These are phyloP conservation scores for Campoplex capitator DNA, from an alignment of 2,888 invertebrate genomes.

Conservation along the genomic window DNA sequence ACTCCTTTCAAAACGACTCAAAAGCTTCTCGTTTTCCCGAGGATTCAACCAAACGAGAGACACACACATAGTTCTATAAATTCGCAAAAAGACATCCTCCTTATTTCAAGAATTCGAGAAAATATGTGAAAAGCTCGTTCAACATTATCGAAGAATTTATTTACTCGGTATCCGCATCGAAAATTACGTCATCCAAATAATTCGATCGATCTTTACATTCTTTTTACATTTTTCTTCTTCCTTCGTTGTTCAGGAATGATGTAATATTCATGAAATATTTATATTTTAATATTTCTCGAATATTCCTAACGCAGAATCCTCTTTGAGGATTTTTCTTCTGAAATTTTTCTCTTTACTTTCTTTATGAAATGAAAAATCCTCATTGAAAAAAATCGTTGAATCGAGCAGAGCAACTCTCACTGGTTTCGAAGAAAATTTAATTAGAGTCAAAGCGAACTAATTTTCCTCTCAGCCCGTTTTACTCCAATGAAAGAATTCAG, in stretches of 20 bases:
- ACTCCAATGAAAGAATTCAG: background rate
- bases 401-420: background rate
- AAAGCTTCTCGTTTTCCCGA: slow-evolving; percentile 54
- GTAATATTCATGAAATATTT: background rate
- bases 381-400: background rate
- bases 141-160: slow-evolving; percentile 7
- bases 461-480: background rate
- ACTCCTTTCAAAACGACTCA: slow-evolving; percentile 2
- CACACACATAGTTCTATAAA: slow-evolving; percentile 7
- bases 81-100: slow-evolving; percentile 8
- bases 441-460: background rate
- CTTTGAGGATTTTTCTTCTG: background rate
- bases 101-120: background rate
- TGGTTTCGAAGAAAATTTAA: background rate
- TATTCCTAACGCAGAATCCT: background rate
- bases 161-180: background rate
- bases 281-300: background rate
- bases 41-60: slow-evolving; percentile 31
- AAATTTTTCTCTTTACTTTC: background rate
- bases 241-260: background rate
- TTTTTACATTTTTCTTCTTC: background rate
- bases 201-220: background rate
- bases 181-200: slow-evolving; percentile 1
- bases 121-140: background rate
- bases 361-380: background rate